phyloP scores from a whole-genome alignment of 2,113 vertebrate genomes.

The Colistium nudipinnis region DNA sequence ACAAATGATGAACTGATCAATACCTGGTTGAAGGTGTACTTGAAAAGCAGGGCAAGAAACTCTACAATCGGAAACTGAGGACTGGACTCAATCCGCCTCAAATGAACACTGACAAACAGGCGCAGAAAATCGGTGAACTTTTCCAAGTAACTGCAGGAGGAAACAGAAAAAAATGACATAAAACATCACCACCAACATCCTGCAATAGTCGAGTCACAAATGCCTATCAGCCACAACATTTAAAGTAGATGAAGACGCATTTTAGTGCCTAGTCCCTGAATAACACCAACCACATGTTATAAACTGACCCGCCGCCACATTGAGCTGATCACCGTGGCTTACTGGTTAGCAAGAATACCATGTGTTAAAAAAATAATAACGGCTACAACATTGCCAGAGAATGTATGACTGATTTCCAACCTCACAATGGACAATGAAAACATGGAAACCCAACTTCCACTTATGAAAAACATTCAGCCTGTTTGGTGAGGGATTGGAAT shows the following conservation, averaged over 20 bases:
- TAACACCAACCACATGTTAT: too few species aligned
- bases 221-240: too few species aligned
- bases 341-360: not conserved
- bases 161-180: conserved; percentile 55
- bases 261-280: too few species aligned
- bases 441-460: too few species aligned
- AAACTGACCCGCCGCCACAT: too few species aligned
- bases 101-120: conserved; percentile 96
- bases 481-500: too few species aligned
- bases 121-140: conserved; percentile 98
- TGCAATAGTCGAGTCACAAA: not conserved
- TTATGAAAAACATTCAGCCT: too few species aligned
- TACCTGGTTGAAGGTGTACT: conserved; percentile 99
- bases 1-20: not conserved
- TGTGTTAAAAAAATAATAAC: not conserved
- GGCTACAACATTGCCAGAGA: not conserved
- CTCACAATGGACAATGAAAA: too few species aligned
- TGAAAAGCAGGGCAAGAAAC: conserved; percentile 94
- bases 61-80: conserved; percentile 97
- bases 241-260: too few species aligned
- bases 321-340: too few species aligned
- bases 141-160: conserved; percentile 90
- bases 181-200: not conserved
- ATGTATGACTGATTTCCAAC: too few species aligned
- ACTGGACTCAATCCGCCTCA: conserved; percentile 95